Evolutionary conservation across 1,140 invertebrate genomes (phyloP).

Genomic region (Tetragonula clypearis): DNA sequence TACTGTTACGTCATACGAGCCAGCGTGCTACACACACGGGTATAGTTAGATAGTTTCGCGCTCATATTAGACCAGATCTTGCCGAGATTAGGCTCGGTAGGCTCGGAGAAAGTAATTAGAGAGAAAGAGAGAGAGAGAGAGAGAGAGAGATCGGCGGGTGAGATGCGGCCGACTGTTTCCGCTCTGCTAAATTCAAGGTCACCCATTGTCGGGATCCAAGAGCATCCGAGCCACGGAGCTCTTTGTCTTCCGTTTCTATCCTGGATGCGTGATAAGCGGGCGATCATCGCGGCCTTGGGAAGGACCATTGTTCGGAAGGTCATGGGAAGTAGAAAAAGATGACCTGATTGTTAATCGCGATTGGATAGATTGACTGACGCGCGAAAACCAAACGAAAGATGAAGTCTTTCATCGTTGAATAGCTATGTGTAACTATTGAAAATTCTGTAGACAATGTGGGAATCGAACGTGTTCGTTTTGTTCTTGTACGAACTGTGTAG

Average conservation of each 20-base stretch:
- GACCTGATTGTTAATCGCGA: too few relatives aligned
- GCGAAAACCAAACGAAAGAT: too few relatives aligned
- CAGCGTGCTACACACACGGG: neutral
- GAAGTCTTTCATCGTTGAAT: too few relatives aligned
- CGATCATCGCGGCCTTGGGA: neutral
- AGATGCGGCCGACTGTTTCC: constrained; percentile 67
- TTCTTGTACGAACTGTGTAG: too few relatives aligned
- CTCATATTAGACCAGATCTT: constrained; percentile 73
- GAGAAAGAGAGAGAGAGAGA: constrained; percentile 43
- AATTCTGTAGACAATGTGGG: too few relatives aligned
- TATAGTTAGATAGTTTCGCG: constrained; percentile 67
- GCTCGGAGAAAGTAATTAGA: constrained; percentile 80
- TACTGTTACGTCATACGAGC: constrained; percentile 74
- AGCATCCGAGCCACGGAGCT: neutral
- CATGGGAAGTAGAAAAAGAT: too few relatives aligned
- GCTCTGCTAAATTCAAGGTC: constrained; percentile 79
- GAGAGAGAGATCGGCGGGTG: constrained; percentile 17
- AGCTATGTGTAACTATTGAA: too few relatives aligned
- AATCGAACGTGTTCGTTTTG: too few relatives aligned
- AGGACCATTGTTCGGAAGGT: neutral
- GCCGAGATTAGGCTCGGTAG: constrained; percentile 56
- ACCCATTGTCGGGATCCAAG: constrained; percentile 69
- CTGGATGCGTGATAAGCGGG: neutral
- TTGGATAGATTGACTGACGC: too few relatives aligned
- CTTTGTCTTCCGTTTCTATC: neutral